Conservation (phyloP, 2,797 vertebrate genomes). For the Cryptoblepharus egeriae region DNA sequence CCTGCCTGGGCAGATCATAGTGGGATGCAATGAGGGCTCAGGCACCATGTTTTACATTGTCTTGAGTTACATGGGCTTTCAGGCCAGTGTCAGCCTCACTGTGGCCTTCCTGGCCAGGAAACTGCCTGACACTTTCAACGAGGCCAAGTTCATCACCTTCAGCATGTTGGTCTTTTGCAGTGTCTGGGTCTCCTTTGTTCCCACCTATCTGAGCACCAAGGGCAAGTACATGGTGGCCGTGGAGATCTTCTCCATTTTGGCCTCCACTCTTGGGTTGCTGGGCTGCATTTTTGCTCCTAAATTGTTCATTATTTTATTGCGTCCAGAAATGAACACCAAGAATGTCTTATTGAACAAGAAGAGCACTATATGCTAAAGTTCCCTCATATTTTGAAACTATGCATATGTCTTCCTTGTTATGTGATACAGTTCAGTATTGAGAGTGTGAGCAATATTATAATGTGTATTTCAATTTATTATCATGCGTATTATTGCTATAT, state of each 20-base stretch:
- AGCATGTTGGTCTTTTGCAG: conserved; percentile 23
- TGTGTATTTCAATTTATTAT: no score
- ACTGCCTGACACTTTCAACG: conserved; percentile 5
- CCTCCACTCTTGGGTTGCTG: conserved; percentile 5
- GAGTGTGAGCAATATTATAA: no score
- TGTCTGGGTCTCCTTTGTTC: conserved; percentile 19
- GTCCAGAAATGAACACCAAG: background rate
- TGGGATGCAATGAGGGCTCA: conserved; percentile 1
- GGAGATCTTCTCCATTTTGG: conserved; percentile 17
- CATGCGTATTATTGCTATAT: no score
- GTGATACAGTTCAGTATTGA: no score
- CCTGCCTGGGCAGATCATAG: background rate
- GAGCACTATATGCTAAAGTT: no score
- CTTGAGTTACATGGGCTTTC: background rate
- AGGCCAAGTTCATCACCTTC: conserved; percentile 22
- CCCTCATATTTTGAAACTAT: no score
- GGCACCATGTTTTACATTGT: background rate
- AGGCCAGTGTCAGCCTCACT: background rate
- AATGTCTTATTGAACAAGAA: background rate
- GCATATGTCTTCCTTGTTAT: no score
- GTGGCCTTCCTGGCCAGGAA: background rate
- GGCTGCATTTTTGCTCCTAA: conserved; percentile 12
- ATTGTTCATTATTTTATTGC: conserved; percentile 9
- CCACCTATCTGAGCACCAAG: conserved; percentile 9
- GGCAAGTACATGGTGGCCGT: conserved; percentile 18